Evolutionary conservation across 2,888 invertebrate species (phyloP).

Genomic region (Scaptomyza reducta): DNA sequence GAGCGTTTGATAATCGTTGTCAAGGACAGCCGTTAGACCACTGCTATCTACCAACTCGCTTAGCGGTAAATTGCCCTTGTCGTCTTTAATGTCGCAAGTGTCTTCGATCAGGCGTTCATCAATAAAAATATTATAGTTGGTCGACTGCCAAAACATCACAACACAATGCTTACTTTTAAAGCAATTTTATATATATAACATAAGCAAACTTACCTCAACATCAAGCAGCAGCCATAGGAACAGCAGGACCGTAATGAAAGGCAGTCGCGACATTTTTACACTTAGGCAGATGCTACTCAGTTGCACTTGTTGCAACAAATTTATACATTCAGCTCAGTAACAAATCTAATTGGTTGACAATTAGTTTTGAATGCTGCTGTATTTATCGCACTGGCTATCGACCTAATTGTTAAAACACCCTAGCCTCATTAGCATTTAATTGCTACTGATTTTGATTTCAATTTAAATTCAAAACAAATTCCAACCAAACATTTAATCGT

Average conservation of each 20-base stretch:
- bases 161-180: too few relatives aligned
- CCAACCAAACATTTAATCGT: conserved; percentile 2
- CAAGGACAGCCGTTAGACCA: conserved; percentile 13
- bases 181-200: too few relatives aligned
- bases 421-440: conserved; percentile 22
- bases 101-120: conserved; percentile 41
- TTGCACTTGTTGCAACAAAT: background rate
- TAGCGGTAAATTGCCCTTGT: conserved; percentile 24
- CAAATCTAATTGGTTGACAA: conserved; percentile 39
- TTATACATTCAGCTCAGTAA: background rate
- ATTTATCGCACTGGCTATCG: conserved; percentile 30
- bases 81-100: conserved; percentile 24
- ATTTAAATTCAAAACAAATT: conserved; percentile 5
- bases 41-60: conserved; percentile 36
- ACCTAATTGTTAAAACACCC: conserved; percentile 31
- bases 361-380: conserved; percentile 28
- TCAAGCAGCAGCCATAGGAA: conserved; percentile 1
- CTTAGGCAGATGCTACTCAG: background rate
- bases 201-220: conserved; percentile 11
- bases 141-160: conserved; percentile 7
- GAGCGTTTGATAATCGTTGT: conserved; percentile 40
- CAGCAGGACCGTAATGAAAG: conserved; percentile 1
- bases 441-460: conserved; percentile 25
- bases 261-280: conserved; percentile 21
- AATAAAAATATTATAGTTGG: conserved; percentile 37